Evolutionary conservation across 2,888 invertebrate genomes (phyloP).

Genomic region (Venusia cambrica): DNA sequence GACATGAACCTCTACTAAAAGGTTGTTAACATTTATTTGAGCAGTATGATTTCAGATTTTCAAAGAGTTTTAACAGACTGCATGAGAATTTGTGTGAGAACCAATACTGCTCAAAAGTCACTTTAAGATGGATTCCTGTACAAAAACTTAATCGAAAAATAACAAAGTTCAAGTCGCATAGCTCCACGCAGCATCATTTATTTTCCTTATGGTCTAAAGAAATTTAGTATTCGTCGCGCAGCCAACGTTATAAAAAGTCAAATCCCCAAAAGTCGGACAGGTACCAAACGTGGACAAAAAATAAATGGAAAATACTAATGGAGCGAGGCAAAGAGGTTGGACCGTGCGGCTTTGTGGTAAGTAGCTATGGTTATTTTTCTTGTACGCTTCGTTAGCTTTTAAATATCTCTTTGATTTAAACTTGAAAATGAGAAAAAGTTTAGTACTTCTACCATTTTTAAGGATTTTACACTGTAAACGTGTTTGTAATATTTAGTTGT

Average conservation of each 20-base stretch:
- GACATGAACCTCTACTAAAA: too few relatives aligned
- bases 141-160: slow-evolving; percentile 65
- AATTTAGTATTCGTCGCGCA: slow-evolving; percentile 78
- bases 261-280: slow-evolving; percentile 78
- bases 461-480: too few relatives aligned
- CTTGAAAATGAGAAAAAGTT: too few relatives aligned
- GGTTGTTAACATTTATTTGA: too few relatives aligned
- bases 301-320: slow-evolving; percentile 81
- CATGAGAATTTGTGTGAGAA: too few relatives aligned
- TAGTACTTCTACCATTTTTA: too few relatives aligned
- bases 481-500: too few relatives aligned
- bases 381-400: too few relatives aligned
- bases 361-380: too few relatives aligned
- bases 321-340: slow-evolving; percentile 71
- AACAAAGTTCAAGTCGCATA: slow-evolving; percentile 56
- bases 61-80: too few relatives aligned
- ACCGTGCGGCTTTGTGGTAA: slow-evolving; percentile 52
- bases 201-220: slow-evolving; percentile 69
- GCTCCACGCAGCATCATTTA: slow-evolving; percentile 71
- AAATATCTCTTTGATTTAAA: too few relatives aligned
- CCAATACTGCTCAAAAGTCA: slow-evolving; percentile 9
- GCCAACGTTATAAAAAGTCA: slow-evolving; percentile 69
- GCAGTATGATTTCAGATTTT: too few relatives aligned
- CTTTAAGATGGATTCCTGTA: slow-evolving; percentile 15
- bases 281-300: slow-evolving; percentile 81